A percentile compares a stretch with the other conserved stretches of the same genome.
Conservation (phyloP, 2,888 invertebrate species). For the Cantharis lateralis region DNA sequence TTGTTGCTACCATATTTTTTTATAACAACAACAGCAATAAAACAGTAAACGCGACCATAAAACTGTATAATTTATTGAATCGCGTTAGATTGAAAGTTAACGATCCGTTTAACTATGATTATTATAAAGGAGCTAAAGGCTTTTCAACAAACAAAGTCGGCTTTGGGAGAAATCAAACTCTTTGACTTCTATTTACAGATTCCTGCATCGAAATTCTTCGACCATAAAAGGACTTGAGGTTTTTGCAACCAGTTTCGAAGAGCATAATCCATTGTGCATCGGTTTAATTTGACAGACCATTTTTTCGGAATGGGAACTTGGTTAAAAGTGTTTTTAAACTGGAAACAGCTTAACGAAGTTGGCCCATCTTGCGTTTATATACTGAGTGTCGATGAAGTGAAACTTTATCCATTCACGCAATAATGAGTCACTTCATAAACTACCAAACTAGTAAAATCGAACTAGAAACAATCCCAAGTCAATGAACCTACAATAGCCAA, state of each 20-base stretch:
- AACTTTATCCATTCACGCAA: background rate
- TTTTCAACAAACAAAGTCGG: background rate
- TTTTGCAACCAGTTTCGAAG: background rate
- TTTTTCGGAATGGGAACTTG: background rate
- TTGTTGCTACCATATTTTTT: background rate
- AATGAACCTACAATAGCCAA: background rate
- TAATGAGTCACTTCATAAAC: background rate
- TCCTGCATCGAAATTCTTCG: background rate
- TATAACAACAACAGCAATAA: background rate
- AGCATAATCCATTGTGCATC: background rate
- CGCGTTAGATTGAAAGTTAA: background rate
- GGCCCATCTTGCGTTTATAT: background rate
- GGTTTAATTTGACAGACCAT: background rate
- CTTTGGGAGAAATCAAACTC: background rate
- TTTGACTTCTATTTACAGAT: background rate
- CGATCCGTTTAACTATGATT: background rate
- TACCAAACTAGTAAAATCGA: background rate
- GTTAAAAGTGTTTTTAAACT: background rate
- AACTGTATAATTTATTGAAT: background rate
- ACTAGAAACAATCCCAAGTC: background rate
- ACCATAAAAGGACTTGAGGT: background rate
- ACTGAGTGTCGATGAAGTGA: background rate
- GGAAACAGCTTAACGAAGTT: background rate
- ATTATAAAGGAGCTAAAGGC: background rate
- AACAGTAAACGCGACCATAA: background rate